Base-by-base conservation (phyloP, 2,888 invertebrate species). In the Anoncus sp. region DNA sequence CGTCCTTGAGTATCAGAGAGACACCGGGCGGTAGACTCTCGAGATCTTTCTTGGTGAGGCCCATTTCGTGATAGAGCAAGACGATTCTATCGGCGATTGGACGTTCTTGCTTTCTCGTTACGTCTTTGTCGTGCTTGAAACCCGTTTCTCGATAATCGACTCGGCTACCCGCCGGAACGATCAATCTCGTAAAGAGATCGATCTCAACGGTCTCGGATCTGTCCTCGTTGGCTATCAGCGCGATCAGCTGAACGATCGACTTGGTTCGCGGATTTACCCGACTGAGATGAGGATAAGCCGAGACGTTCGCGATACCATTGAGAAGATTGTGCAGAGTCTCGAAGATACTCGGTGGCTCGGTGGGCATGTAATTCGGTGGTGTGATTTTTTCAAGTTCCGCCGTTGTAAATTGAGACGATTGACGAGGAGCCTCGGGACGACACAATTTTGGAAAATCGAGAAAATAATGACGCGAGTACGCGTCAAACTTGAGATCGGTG, bases 381-480 rank as follows among this genome's bases (percentile, higher is more conserved):
- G 91, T 89, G 81, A 96, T 90, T 85, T 93, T 93, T 69, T 93
- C 93, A 45, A 94, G 90, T 80, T 94, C 93, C 0, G 90, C 91
- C 1, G 93, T 92, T 0, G 92, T 92, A 43, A 96, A 92, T 83
- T 94, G 94, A 1, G 93, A 92, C 0, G 89, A 79, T 12, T 27
- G 31, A 2, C 20, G n/a, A 9, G 82, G n/a, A 9, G 82, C 85
- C 7, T 90, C 91, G 60, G 93, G 84, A 18, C 89, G 87, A 81
- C 94, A 94, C 10, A 94, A 91, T 2, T 92, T 90, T 0, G 98
- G 98, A 86, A 95, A 97, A 91, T 98, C 98, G 81, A 96, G 92
- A 93, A 96, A 96, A 89, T 98, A 98, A 90, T 97, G 96, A 82
- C 96, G 93, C 1, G 94, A 93, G 85, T 97, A 98, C 27, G 93